A percentile compares a stretch with the other conserved stretches of the same genome.
Evolutionary conservation across 2,888 invertebrate genomes (phyloP).

Genomic region (Cenopis cana): DNA sequence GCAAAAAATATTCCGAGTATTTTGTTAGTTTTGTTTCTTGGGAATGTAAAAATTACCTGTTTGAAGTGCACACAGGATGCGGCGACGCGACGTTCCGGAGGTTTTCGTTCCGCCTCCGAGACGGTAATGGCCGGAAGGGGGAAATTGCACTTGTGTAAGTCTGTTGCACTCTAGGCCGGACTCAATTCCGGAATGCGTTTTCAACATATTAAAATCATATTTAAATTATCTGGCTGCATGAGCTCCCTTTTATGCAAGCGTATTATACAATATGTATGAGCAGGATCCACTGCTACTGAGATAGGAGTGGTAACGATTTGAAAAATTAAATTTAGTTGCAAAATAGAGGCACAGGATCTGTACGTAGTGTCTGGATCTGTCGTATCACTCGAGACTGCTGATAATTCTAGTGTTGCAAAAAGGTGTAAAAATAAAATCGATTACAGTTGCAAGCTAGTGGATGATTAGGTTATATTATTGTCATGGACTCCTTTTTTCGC

Average conservation of each 20-base stretch:
- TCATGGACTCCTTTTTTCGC: too few relatives aligned
- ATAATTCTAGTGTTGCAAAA: neutral
- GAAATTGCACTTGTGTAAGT: constrained; percentile 31
- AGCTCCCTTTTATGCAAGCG: neutral
- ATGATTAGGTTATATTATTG: too few relatives aligned
- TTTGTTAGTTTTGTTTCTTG: too few relatives aligned
- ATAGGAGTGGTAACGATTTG: neutral
- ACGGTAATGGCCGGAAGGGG: constrained; percentile 33
- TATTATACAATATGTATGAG: neutral
- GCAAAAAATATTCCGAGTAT: too few relatives aligned
- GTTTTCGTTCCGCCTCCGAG: constrained; percentile 38
- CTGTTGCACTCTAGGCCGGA: constrained; percentile 15
- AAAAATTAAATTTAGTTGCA: neutral
- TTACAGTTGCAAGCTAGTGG: neutral
- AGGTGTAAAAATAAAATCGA: neutral
- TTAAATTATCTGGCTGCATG: neutral
- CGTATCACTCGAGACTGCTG: too few relatives aligned
- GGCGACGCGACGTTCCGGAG: constrained; percentile 26
- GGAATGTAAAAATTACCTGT: neutral
- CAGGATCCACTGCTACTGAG: neutral
- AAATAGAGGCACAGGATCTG: neutral
- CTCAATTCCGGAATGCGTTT: neutral
- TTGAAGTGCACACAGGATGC: constrained; percentile 26
- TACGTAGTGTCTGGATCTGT: constrained; percentile 20
- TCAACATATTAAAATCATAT: neutral